Evolutionary conservation across 2,888 invertebrate genomes (phyloP), one percentile per base, ranked within the genome.

Genomic region (Dryobota labecula): DNA sequence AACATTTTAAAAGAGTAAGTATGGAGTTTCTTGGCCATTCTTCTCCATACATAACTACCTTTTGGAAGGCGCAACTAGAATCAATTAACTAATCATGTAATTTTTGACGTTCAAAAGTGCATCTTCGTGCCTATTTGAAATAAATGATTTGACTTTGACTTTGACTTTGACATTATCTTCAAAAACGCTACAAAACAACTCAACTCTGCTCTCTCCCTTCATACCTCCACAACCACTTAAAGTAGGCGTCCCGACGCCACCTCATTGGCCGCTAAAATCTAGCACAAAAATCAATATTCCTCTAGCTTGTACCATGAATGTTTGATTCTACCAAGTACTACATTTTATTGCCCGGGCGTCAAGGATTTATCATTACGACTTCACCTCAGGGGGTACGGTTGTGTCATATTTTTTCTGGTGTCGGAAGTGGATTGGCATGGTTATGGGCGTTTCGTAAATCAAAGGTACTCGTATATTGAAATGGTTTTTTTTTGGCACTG

Each of bases 281-380:
- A 73, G 68, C 64, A 18, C 78, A 74, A 89, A 91, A 94, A 94
- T 94, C 94, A 90, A 94, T 94, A 93, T 73, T 51, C 70, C 65
- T 71, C 57, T 68, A 54, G 60, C 53, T 41, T 43, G 49, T 58
- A 85, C 86, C 90, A 92, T 94, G 88, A 93, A 94, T 92, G 90
- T 93, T 94, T 92, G 87, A 78, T 78, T 43, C 82, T 70, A 77
- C 82, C 86, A 84, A 73, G 65, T 86, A 72, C 47, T 43, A 76
- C 80, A 77, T 75, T 82, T 79, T 82, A 75, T 79, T 49, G 82
- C 76, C 41, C 56, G 58, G 47, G 18, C 33, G 27, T 62, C 51
- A 71, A 72, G 68, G 78, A 80, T 87, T 86, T 85, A 85, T 73
- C 84, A 85, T 85, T 84, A 85, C 79, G 86, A 71, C 70, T 24